phyloP scores from a whole-genome alignment of 2,797 vertebrate species.

The Sebastes dallii region DNA sequence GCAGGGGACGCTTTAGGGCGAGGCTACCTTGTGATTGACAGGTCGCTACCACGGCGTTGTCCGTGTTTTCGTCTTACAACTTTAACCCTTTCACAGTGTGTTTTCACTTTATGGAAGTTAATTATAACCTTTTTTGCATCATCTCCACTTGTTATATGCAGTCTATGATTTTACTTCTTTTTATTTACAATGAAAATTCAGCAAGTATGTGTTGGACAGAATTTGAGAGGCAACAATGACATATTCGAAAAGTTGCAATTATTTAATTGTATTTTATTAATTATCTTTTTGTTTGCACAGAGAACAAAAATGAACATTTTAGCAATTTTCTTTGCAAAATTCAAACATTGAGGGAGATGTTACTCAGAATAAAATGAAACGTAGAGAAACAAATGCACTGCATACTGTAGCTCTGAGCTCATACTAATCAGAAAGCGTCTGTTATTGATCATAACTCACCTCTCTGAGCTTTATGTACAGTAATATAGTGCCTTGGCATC shows the following conservation, averaged over 20 bases:
- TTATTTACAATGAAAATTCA: not conserved
- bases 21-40: too few species aligned
- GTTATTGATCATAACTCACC: not conserved
- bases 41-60: too few species aligned
- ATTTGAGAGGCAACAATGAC: not conserved
- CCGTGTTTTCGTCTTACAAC: too few species aligned
- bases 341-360: not conserved
- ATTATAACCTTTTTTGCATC: too few species aligned
- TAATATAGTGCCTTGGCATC: not conserved
- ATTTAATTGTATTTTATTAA: not conserved
- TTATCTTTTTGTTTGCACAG: not conserved
- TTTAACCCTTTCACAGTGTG: too few species aligned
- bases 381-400: not conserved
- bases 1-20: too few species aligned
- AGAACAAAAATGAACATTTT: not conserved
- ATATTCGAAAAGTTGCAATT: not conserved
- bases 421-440: not conserved
- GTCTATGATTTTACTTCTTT: too few species aligned
- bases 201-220: not conserved
- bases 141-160: too few species aligned
- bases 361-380: not conserved
- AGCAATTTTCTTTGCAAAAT: not conserved
- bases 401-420: not conserved
- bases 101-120: too few species aligned
- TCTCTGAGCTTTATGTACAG: not conserved